Evolutionary conservation across 2,888 invertebrate species (phyloP), one percentile per base, ranked within the genome.

Genomic region (Lasioglossum calceatum): DNA sequence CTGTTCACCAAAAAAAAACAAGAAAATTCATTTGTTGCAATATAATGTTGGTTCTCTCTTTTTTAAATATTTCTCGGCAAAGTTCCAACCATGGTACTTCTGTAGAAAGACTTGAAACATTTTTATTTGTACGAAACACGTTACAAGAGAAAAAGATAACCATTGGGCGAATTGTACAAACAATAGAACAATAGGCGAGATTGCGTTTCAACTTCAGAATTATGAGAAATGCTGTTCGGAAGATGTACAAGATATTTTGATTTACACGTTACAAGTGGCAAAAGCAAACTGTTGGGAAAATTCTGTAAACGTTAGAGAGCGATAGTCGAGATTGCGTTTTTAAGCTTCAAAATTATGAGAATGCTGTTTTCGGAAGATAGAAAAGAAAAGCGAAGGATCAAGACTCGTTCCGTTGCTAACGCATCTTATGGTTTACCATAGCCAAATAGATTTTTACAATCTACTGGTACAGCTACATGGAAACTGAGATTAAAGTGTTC

Each of bases 401-500:
- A 88, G 84, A 88, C 84, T 88, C 80, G 80, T 89, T 91, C 86
- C 81, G 84, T 91, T 87, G 50, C 50, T 67, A 72, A 32, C 64
- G 14, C 32, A 44, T 85, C 39, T 39, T 88, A 82, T 88, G 85
- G 88, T 90, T 89, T 86, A 74, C 79, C 47, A 72, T 84, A 86
- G 44, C 19, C 32, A 70, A 81, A 80, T 75, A 78, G 84, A 87
- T 88, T 83, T 72, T 84, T n/a, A 42, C 42, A 87, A 82, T 88
- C 87, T 90, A 88, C 89, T 87, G 88, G 91, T 90, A 91, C 89
- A 87, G 39, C 36, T 67, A 54, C 50, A 14, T 89, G 82, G 87
- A 91, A 92, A 92, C n/a, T 86, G 89, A 87, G 88, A 90, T 91
- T 90, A 85, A 91, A 86, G 79, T 84, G 87, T 90, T 86, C 89